Evolutionary conservation across 2,888 invertebrate genomes (phyloP), one percentile per base, ranked within the genome.

Genomic region (Hydroisotoma schaefferi): DNA sequence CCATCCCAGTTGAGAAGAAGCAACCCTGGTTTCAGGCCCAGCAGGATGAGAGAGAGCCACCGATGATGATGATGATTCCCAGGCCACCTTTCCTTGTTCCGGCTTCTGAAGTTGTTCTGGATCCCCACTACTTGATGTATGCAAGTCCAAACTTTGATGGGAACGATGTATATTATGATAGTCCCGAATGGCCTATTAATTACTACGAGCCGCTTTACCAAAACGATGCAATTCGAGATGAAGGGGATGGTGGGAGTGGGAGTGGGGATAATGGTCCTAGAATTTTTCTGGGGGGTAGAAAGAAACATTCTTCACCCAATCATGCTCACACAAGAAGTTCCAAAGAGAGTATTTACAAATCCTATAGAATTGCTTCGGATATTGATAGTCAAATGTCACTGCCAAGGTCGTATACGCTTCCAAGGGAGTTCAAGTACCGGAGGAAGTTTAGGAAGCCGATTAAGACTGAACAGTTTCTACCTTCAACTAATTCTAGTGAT

Each of bases 401-500:
- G 55, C 90, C 91, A 0, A 82, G 90, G 23, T 90, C 89, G 27
- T 90, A 90, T 76, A 91, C 90, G 1, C 78, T 91, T 52, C 90
- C 90, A 1, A 82, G 90, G 18, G 89, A 90, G 78, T 90, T 90
- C 78, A 87, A 88, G 74, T 90, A 89, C 79, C 87, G 87, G 79
- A 78, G 87, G 33, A 77, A 76, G 62, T 79, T 80, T 33, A 75
- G 82, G 65, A 81, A 85, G 67, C 80, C 83, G 56, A 78, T 85
- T 61, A 81, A 84, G 66, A 78, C 83, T 59, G 84, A 86, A 75
- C 84, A 86, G 66, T 86, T 86, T 73, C 82, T 87, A 23, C 85
- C 87, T 10, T 89, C 89, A 70, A 90, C 89, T 37, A 90, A 91
- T 74, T 90, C 90, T 73, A 90, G 90, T 71, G 90, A 90, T 74